phyloP scores from a whole-genome alignment of 2,888 invertebrate species.

The Dascillus cervinus region DNA sequence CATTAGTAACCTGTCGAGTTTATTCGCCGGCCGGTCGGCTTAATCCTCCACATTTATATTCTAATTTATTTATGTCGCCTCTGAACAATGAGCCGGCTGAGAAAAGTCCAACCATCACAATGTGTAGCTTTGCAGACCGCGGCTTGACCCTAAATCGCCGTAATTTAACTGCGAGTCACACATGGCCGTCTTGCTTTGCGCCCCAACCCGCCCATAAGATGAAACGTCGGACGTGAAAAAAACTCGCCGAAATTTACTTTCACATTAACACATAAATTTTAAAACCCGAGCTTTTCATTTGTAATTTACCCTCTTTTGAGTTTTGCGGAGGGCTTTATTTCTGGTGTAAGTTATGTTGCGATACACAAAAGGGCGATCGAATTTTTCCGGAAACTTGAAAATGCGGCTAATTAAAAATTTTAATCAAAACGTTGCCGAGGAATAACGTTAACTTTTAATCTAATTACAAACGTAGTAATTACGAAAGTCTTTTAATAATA shows the following conservation, averaged over 20 bases:
- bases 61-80: conserved; percentile 28
- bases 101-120: conserved; percentile 22
- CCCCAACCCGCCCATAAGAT: neutral
- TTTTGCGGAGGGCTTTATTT: neutral
- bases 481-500: neutral
- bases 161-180: conserved; percentile 15
- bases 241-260: conserved; percentile 7
- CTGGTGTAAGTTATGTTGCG: neutral
- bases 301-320: neutral
- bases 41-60: conserved; percentile 30
- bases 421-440: too few species aligned
- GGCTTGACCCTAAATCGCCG: conserved; percentile 14
- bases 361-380: neutral
- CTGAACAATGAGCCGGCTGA: conserved; percentile 22
- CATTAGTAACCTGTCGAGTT: conserved; percentile 26
- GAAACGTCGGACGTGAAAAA: neutral
- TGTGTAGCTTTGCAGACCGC: conserved; percentile 22
- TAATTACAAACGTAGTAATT: too few species aligned
- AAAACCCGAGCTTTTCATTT: conserved; percentile 17
- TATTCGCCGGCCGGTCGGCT: conserved; percentile 21
- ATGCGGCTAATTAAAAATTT: too few species aligned
- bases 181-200: conserved; percentile 1
- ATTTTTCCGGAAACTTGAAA: too few species aligned
- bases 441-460: too few species aligned
- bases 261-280: conserved; percentile 22